Percentiles rank a stretch among this genome's conserved stretches.
Evolutionary conservation across 2,888 invertebrate species (phyloP).

Genomic region (Lysandra bellargus): DNA sequence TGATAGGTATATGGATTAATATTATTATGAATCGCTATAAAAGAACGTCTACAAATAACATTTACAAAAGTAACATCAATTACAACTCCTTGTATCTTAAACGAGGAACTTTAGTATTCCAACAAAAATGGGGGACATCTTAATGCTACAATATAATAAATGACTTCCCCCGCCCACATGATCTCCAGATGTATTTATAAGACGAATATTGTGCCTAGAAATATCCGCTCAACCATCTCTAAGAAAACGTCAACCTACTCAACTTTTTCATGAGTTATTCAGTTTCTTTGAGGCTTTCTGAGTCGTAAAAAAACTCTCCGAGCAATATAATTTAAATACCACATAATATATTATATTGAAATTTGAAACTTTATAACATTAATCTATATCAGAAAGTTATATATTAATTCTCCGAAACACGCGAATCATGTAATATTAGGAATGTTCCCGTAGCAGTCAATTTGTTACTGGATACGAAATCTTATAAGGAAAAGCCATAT

Average conservation of each 20-base stretch:
- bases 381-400: background rate
- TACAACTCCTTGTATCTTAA: background rate
- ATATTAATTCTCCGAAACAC: background rate
- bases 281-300: background rate
- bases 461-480: constrained; percentile 21
- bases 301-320: background rate
- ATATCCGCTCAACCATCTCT: background rate
- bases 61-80: background rate
- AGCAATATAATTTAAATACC: background rate
- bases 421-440: background rate
- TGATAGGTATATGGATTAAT: no score
- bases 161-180: constrained; percentile 6
- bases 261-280: background rate
- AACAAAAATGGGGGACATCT: constrained; percentile 7
- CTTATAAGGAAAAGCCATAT: constrained; percentile 17
- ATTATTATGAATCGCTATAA: background rate
- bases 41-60: background rate
- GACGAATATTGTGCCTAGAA: background rate
- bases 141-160: constrained; percentile 22
- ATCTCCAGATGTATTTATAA: constrained; percentile 1
- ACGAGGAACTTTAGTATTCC: background rate
- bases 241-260: background rate
- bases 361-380: background rate
- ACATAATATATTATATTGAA: no score
- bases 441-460: constrained; percentile 8